These are phyloP conservation scores for Hofmannophila pseudospretella DNA, from an alignment of 2,888 invertebrate genomes.

Conservation along the genomic window DNA sequence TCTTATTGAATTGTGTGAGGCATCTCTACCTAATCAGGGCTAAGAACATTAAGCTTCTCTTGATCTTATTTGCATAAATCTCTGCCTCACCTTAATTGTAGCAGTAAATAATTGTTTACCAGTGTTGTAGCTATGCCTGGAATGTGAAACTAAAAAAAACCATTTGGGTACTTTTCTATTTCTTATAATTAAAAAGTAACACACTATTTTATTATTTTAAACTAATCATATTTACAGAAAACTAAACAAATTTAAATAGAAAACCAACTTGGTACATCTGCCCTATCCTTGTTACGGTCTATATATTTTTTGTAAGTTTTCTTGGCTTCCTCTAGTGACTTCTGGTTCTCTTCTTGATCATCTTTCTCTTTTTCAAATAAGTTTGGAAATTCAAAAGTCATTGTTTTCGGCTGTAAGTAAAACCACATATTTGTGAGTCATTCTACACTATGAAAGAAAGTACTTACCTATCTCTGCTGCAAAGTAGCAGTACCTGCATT, in stretches of 20 bases:
- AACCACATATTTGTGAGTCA: background rate
- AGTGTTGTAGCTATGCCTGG: too few species aligned
- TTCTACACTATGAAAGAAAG: too few species aligned
- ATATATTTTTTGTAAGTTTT: slow-evolving; percentile 77
- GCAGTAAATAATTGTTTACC: too few species aligned
- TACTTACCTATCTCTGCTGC: too few species aligned
- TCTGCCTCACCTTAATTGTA: too few species aligned
- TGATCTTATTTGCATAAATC: too few species aligned
- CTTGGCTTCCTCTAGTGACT: slow-evolving; percentile 80
- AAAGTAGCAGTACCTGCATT: too few species aligned
- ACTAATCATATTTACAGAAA: slow-evolving; percentile 2
- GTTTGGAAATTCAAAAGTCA: slow-evolving; percentile 87
- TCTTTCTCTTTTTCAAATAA: slow-evolving; percentile 78
- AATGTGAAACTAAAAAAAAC: too few species aligned
- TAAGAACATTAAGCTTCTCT: too few species aligned
- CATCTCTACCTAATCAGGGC: too few species aligned
- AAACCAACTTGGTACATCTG: slow-evolving; percentile 89
- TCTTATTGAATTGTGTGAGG: too few species aligned
- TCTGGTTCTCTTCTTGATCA: slow-evolving; percentile 78
- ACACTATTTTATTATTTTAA: background rate
- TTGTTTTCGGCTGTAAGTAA: slow-evolving; percentile 81
- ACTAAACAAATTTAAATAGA: slow-evolving; percentile 69
- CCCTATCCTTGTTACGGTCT: slow-evolving; percentile 81
- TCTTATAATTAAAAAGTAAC: background rate
- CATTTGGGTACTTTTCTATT: too few species aligned